These are phyloP conservation scores for Burhinus oedicnemus DNA, from an alignment of 2,113 vertebrate species.

Conservation along the genomic window DNA sequence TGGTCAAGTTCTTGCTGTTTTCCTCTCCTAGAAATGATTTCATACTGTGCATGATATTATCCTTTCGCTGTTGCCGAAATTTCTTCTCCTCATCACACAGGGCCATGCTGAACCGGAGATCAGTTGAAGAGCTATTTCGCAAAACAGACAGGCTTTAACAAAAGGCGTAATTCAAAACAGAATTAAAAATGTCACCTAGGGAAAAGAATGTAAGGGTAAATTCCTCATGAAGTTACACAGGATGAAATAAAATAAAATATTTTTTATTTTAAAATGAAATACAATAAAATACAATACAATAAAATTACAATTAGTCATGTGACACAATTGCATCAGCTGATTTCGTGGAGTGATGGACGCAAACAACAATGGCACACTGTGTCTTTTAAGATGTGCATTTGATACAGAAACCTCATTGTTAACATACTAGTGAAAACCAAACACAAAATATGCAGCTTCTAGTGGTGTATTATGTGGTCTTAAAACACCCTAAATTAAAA, in stretches of 20 bases:
- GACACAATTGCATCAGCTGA: background rate
- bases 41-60: slow-evolving; percentile 86
- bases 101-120: slow-evolving; percentile 92
- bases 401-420: background rate
- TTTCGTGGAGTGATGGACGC: background rate
- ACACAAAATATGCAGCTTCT: background rate
- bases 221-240: background rate
- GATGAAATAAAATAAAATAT: background rate
- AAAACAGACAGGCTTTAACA: slow-evolving; percentile 1
- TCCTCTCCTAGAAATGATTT: slow-evolving; percentile 87
- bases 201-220: background rate
- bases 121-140: slow-evolving; percentile 82
- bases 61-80: slow-evolving; percentile 85
- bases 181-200: background rate
- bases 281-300: background rate
- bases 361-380: rapidly evolving
- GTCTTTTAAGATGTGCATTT: background rate
- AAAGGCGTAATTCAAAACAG: background rate
- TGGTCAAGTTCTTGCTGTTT: slow-evolving; percentile 77
- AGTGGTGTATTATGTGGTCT: background rate
- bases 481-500: background rate
- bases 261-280: background rate
- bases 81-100: slow-evolving; percentile 91
- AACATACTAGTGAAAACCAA: background rate
- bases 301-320: background rate